Percentiles rank a stretch among this genome's conserved stretches.
phyloP scores from a whole-genome alignment of 2,113 vertebrate species.

The Sceloporus tristichus region DNA sequence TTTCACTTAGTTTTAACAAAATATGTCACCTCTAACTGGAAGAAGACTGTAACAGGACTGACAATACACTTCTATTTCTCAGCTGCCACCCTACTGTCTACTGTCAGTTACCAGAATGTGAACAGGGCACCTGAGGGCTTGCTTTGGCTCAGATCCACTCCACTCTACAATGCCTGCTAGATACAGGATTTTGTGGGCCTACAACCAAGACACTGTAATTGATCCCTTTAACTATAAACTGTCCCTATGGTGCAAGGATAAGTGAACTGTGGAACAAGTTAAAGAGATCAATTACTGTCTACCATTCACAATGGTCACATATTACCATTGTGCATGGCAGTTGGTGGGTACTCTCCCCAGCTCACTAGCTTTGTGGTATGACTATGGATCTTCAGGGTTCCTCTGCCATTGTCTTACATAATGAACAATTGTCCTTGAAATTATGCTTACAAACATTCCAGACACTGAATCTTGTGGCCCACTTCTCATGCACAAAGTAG shows the following conservation, averaged over 20 bases:
- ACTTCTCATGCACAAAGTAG: too few species aligned
- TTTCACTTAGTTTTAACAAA: slow-evolving; percentile 14
- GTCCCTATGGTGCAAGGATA: too few species aligned
- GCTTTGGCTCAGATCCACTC: background rate
- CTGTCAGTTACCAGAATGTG: background rate
- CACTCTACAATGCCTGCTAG: background rate
- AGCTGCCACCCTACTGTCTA: background rate
- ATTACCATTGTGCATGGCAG: too few species aligned
- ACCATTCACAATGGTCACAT: background rate
- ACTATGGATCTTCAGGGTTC: background rate
- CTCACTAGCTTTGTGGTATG: background rate
- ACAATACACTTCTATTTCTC: background rate
- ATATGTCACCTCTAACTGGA: background rate
- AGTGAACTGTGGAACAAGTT: too few species aligned
- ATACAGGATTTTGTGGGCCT: background rate
- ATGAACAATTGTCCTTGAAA: background rate
- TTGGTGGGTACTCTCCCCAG: too few species aligned
- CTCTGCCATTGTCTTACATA: background rate
- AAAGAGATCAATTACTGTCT: too few species aligned
- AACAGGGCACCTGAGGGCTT: background rate
- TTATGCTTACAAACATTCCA: background rate
- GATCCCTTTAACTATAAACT: background rate
- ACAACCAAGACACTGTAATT: background rate
- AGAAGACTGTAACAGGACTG: background rate
- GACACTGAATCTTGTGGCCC: background rate